A percentile compares a stretch with the other conserved stretches of the same genome.
These are phyloP conservation scores for Typhlichthys eigenmanni DNA, from an alignment of 2,797 vertebrate species.

Conservation along the genomic window DNA sequence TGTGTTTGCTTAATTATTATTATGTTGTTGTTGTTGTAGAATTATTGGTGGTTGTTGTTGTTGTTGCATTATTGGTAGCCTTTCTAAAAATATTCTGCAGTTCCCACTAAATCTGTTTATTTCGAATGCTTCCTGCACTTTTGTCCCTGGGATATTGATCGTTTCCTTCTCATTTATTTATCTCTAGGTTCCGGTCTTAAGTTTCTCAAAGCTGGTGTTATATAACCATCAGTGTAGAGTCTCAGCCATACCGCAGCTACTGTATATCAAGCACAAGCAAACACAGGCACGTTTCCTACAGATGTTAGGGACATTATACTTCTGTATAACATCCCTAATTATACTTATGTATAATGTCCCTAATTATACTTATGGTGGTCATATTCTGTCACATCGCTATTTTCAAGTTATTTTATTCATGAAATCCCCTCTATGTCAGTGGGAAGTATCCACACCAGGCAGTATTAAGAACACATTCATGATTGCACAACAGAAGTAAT, in stretches of 20 bases:
- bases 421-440: slow-evolving; percentile 23
- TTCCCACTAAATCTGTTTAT: background rate
- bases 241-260: slow-evolving; percentile 21
- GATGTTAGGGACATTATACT: slow-evolving; percentile 4
- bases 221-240: slow-evolving; percentile 29
- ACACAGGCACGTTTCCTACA: slow-evolving; percentile 6
- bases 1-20: background rate
- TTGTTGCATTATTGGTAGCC: background rate
- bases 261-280: slow-evolving; percentile 17
- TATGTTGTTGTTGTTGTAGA: background rate
- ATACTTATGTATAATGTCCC: too few species aligned
- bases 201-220: slow-evolving; percentile 32
- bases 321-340: too few species aligned
- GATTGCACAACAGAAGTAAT: slow-evolving; percentile 7
- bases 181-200: slow-evolving; percentile 6
- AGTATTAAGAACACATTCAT: slow-evolving; percentile 10
- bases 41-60: background rate
- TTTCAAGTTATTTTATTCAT: slow-evolving; percentile 18
- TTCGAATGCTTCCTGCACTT: background rate
- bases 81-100: background rate
- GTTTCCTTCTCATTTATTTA: slow-evolving; percentile 12
- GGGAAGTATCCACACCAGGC: slow-evolving; percentile 7
- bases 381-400: background rate
- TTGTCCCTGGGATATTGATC: background rate
- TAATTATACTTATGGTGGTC: slow-evolving; percentile 5